Percentiles rank a stretch among this genome's conserved stretches.
Conservation (phyloP, 2,888 invertebrate genomes). For the Epiblema foenella region DNA sequence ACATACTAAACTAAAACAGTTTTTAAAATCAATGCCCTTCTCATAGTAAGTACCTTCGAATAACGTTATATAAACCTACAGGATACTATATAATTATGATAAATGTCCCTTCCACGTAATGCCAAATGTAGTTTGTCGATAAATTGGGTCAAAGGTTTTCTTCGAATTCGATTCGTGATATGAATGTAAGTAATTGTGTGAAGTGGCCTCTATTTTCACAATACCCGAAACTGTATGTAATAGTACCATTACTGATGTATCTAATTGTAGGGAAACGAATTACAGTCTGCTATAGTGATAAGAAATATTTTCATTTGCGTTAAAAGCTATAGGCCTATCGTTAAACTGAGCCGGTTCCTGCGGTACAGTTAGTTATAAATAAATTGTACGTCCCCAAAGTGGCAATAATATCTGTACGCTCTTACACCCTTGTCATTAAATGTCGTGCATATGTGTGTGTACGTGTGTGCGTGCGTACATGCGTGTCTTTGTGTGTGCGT, state of each 20-base stretch:
- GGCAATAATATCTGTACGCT: too few species aligned
- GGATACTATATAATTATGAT: conserved; percentile 1
- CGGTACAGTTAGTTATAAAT: too few species aligned
- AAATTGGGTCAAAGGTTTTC: conserved; percentile 37
- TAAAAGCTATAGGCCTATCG: not conserved
- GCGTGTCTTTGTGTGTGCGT: too few species aligned
- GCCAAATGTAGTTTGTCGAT: conserved; percentile 24
- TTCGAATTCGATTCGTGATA: conserved; percentile 27
- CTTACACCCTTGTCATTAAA: too few species aligned
- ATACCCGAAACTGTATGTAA: conserved; percentile 18
- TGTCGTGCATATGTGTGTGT: too few species aligned
- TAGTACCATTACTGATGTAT: conserved; percentile 15
- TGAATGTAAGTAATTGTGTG: conserved; percentile 18
- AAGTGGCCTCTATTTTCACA: conserved; percentile 14
- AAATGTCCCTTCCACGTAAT: conserved; percentile 11
- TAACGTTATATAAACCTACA: not conserved
- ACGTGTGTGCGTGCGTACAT: too few species aligned
- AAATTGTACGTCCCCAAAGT: too few species aligned
- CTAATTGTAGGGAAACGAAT: not conserved
- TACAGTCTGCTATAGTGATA: not conserved
- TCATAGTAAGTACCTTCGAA: not conserved
- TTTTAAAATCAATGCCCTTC: too few species aligned
- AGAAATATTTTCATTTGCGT: conserved; percentile 4
- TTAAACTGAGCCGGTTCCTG: too few species aligned
- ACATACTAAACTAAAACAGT: too few species aligned